A percentile compares a stretch with the other conserved stretches of the same genome.
phyloP scores from a whole-genome alignment of 2,797 vertebrate genomes.

The Liasis olivaceus region DNA sequence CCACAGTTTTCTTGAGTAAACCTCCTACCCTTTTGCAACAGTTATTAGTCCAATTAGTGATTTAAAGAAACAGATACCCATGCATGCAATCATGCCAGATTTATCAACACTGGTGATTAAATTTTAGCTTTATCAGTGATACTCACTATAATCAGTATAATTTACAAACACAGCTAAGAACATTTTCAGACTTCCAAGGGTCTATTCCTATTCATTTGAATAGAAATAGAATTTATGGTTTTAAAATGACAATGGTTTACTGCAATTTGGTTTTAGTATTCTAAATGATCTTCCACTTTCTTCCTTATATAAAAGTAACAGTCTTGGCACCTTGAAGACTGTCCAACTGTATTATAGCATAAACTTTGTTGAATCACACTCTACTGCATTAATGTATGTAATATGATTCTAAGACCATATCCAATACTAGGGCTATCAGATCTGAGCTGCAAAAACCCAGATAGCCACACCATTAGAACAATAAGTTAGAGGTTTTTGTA shows the following conservation, averaged over 20 bases:
- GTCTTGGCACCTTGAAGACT: too few species aligned
- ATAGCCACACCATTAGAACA: background rate
- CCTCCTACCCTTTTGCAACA: background rate
- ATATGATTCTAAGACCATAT: too few species aligned
- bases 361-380: too few species aligned
- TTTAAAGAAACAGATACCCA: background rate
- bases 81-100: background rate
- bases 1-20: background rate
- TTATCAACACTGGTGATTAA: background rate
- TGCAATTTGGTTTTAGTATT: background rate
- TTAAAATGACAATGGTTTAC: background rate
- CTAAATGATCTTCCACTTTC: background rate
- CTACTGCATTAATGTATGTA: too few species aligned
- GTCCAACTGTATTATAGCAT: too few species aligned
- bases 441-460: background rate
- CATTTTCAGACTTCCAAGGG: background rate
- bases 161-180: background rate
- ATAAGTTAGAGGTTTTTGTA: background rate
- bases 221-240: background rate
- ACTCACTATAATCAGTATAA: background rate
- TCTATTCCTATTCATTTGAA: background rate
- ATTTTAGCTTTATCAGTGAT: background rate
- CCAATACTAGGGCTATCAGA: background rate
- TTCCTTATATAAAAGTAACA: too few species aligned
- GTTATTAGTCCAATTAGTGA: background rate